Evolutionary conservation across 2,888 invertebrate species (phyloP).

Genomic region (Aphodius sticticus): DNA sequence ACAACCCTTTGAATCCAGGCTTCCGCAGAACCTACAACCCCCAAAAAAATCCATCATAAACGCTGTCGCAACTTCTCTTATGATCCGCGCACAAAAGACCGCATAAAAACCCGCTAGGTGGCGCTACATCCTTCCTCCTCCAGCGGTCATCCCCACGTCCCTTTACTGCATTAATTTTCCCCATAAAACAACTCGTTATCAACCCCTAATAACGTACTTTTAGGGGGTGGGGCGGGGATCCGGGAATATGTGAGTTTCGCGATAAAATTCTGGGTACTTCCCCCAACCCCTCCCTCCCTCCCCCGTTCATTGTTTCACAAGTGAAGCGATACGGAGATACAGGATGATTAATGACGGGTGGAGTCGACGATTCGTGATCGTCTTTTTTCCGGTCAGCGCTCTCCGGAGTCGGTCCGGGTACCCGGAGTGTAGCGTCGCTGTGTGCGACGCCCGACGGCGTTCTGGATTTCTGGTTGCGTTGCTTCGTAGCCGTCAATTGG

Average conservation of each 20-base stretch:
- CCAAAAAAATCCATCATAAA: too few relatives aligned
- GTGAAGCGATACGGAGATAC: slow-evolving; percentile 17
- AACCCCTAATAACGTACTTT: slow-evolving; percentile 10
- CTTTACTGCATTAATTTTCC: not conserved
- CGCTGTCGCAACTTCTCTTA: too few relatives aligned
- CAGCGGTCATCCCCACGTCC: not conserved
- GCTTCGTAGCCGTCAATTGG: not conserved
- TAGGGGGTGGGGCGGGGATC: not conserved
- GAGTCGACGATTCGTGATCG: not conserved
- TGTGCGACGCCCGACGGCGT: not conserved
- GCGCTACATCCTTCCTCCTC: not conserved
- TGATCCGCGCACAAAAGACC: not conserved
- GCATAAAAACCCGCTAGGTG: not conserved
- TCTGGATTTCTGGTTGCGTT: not conserved
- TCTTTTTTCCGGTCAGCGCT: slow-evolving; percentile 4
- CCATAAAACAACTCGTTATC: not conserved
- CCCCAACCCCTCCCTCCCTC: not conserved
- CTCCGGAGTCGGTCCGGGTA: not conserved
- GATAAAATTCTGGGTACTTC: slow-evolving; percentile 5
- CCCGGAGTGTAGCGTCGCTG: not conserved
- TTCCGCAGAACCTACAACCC: too few relatives aligned
- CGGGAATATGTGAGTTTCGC: not conserved
- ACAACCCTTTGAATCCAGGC: too few relatives aligned
- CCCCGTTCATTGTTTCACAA: slow-evolving; percentile 22
- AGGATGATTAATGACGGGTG: slow-evolving; percentile 17